These are phyloP conservation scores for Patella ulyssiponensis DNA, from an alignment of 2,888 invertebrate species.

Conservation along the genomic window DNA sequence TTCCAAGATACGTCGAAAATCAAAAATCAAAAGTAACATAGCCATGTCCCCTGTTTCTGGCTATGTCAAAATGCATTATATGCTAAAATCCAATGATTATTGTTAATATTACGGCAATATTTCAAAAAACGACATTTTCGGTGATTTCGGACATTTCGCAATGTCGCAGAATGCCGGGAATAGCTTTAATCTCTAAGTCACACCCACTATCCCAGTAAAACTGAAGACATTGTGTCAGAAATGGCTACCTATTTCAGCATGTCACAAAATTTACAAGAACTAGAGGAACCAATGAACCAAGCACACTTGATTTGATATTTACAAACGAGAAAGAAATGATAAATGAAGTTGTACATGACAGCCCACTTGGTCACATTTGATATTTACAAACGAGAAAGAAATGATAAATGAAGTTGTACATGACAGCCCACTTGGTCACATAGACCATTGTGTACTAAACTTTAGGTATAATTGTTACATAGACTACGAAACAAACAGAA, in stretches of 20 bases:
- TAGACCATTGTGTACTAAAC: not conserved
- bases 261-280: not conserved
- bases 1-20: too few relatives aligned
- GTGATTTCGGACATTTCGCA: too few relatives aligned
- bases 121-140: too few relatives aligned
- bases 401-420: not conserved
- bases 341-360: not conserved
- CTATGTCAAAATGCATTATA: too few relatives aligned
- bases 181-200: too few relatives aligned
- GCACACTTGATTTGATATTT: not conserved
- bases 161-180: too few relatives aligned
- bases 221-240: too few relatives aligned
- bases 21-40: too few relatives aligned
- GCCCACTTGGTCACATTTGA: not conserved
- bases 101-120: too few relatives aligned
- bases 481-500: not conserved
- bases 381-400: not conserved
- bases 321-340: not conserved
- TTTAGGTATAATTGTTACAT: not conserved
- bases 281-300: not conserved
- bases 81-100: too few relatives aligned
- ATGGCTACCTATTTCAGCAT: conserved; percentile 1
- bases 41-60: too few relatives aligned
- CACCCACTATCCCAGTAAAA: too few relatives aligned
- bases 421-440: not conserved